These are phyloP conservation scores for Liodrosophila aerea DNA, from an alignment of 2,888 invertebrate genomes.

Conservation along the genomic window DNA sequence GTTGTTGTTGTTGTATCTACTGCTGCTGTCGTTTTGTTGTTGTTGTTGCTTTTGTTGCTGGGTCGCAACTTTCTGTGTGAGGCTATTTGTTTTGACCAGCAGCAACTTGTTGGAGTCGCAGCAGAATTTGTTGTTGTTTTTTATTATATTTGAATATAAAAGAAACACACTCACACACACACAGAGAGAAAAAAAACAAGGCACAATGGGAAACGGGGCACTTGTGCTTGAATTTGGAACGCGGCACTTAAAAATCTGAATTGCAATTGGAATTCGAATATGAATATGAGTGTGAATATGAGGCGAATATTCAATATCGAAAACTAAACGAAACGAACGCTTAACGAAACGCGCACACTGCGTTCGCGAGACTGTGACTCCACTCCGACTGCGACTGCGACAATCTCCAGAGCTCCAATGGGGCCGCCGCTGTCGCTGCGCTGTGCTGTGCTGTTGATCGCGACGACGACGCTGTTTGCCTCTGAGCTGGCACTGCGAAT, in stretches of 20 bases:
- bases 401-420: slow-evolving; percentile 59
- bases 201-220: slow-evolving; percentile 39
- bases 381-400: slow-evolving; percentile 35
- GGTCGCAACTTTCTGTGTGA: slow-evolving; percentile 70
- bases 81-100: slow-evolving; percentile 70
- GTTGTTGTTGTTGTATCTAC: slow-evolving; percentile 47
- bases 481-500: slow-evolving; percentile 41
- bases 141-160: not conserved
- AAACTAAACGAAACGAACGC: slow-evolving; percentile 53
- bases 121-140: slow-evolving; percentile 35
- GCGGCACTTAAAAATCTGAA: slow-evolving; percentile 32
- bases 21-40: slow-evolving; percentile 40
- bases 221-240: slow-evolving; percentile 69
- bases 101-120: slow-evolving; percentile 68
- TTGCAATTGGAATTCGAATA: slow-evolving; percentile 25
- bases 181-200: slow-evolving; percentile 36
- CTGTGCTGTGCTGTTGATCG: slow-evolving; percentile 38
- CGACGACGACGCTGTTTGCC: slow-evolving; percentile 39
- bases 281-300: slow-evolving; percentile 28
- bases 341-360: slow-evolving; percentile 57
- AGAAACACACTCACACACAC: slow-evolving; percentile 25
- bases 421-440: slow-evolving; percentile 46
- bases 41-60: slow-evolving; percentile 44
- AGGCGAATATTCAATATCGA: slow-evolving; percentile 54
- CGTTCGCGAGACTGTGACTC: slow-evolving; percentile 51